Evolutionary conservation across 2,888 invertebrate species (phyloP).

Genomic region (Petrolisthes cinctipes): DNA sequence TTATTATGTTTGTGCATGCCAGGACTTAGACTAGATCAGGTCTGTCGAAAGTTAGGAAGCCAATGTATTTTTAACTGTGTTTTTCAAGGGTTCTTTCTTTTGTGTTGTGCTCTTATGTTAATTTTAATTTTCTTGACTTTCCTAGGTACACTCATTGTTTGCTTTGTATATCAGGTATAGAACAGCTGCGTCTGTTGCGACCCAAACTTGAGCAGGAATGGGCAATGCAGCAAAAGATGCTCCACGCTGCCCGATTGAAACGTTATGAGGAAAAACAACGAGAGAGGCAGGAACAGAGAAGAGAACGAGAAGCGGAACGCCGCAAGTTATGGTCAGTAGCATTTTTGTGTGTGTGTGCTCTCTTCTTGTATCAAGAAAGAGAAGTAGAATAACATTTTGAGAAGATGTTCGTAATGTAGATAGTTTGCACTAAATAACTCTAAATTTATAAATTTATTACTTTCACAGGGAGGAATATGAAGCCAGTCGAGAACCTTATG

Average conservation of each 20-base stretch:
- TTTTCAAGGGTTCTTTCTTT: background rate
- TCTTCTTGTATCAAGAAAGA: background rate
- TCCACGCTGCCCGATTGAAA: slow-evolving; percentile 33
- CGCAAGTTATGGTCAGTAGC: slow-evolving; percentile 40
- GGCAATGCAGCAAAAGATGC: slow-evolving; percentile 23
- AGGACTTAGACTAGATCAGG: too few species aligned
- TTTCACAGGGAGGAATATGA: slow-evolving; percentile 60
- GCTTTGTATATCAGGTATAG: slow-evolving; percentile 32
- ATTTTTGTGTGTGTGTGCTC: background rate
- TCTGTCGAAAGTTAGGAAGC: too few species aligned
- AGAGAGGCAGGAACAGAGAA: slow-evolving; percentile 21
- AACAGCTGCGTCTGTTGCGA: slow-evolving; percentile 44
- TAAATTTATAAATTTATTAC: background rate
- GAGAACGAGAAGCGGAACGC: slow-evolving; percentile 37
- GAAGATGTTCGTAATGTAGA: background rate
- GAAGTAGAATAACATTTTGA: background rate
- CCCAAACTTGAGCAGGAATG: slow-evolving; percentile 45
- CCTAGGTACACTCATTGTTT: too few species aligned
- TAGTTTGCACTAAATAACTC: background rate
- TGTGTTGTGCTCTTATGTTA: too few species aligned
- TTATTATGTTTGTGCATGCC: too few species aligned
- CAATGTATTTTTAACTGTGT: background rate
- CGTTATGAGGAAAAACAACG: slow-evolving; percentile 43
- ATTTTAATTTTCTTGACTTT: too few species aligned
- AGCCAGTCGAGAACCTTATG: slow-evolving; percentile 54